Percentiles rank a stretch among this genome's conserved stretches.
phyloP scores from a whole-genome alignment of 1,140 invertebrate species.

The Solenopsis invicta region DNA sequence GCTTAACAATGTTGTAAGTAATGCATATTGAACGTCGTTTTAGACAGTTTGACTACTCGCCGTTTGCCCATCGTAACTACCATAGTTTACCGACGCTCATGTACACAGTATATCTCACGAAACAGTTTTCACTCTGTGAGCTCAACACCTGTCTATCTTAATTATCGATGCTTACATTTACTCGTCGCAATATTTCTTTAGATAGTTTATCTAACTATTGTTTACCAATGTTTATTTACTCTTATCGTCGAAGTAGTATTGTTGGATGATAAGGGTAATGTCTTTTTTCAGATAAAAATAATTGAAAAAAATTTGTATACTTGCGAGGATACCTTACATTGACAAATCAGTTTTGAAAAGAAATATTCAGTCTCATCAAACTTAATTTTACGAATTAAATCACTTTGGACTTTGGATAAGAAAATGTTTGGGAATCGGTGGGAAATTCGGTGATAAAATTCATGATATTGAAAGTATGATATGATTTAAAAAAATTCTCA shows the following conservation, averaged over 20 bases:
- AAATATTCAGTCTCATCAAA: not conserved
- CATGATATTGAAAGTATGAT: not conserved
- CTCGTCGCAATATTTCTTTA: not conserved
- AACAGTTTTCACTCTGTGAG: not conserved
- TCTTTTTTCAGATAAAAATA: not conserved
- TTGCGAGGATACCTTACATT: not conserved
- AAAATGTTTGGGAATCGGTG: not conserved
- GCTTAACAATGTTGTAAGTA: conserved; percentile 56
- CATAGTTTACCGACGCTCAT: not conserved
- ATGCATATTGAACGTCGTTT: conserved; percentile 58
- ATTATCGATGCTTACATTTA: not conserved
- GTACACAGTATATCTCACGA: not conserved
- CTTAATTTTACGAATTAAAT: not conserved
- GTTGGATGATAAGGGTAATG: not conserved
- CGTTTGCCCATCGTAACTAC: conserved; percentile 19
- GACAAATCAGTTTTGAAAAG: not conserved
- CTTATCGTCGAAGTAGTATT: not conserved
- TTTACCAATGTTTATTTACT: not conserved
- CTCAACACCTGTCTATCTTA: not conserved
- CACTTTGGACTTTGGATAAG: not conserved
- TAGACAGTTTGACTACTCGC: conserved; percentile 13
- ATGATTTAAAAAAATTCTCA: not conserved
- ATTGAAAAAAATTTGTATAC: not conserved
- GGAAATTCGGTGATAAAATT: not conserved
- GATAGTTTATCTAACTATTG: not conserved